These are phyloP conservation scores for Blastomussa wellsi DNA, from an alignment of 92 coral and sea anemone species.

Conservation along the genomic window DNA sequence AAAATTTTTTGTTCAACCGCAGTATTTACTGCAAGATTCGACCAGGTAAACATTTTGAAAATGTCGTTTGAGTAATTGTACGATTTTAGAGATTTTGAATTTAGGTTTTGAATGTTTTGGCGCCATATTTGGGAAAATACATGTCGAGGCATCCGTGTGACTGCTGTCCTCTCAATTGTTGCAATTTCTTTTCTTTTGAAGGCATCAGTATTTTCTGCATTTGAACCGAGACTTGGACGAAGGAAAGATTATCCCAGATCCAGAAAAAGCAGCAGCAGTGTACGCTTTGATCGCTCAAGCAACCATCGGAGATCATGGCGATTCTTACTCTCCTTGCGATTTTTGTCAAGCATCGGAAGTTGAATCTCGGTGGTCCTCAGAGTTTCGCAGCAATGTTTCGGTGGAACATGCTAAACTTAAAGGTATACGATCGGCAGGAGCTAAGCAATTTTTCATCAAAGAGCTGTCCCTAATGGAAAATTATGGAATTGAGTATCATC, in stretches of 20 bases:
- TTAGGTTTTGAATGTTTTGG: background rate
- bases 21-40: conserved; percentile 87
- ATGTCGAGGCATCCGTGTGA: conserved; percentile 13
- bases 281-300: conserved; percentile 91
- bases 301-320: conserved; percentile 82
- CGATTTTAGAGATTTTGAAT: background rate
- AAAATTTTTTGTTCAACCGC: conserved; percentile 96
- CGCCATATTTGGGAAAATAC: background rate
- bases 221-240: conserved; percentile 81
- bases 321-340: conserved; percentile 58
- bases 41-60: conserved; percentile 71
- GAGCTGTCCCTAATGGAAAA: conserved; percentile 83
- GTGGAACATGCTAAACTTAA: conserved; percentile 71
- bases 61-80: background rate
- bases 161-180: conserved; percentile 53
- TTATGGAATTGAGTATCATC: conserved; percentile 91
- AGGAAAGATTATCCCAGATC: conserved; percentile 62
- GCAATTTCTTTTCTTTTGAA: conserved; percentile 45
- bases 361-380: conserved; percentile 74
- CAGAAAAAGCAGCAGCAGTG: conserved; percentile 64
- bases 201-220: conserved; percentile 90
- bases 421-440: conserved; percentile 78
- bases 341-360: conserved; percentile 59
- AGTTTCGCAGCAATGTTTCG: conserved; percentile 72
- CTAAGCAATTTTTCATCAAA: conserved; percentile 87